Conservation (phyloP, 1,140 invertebrate genomes). For the Sinella curviseta region DNA sequence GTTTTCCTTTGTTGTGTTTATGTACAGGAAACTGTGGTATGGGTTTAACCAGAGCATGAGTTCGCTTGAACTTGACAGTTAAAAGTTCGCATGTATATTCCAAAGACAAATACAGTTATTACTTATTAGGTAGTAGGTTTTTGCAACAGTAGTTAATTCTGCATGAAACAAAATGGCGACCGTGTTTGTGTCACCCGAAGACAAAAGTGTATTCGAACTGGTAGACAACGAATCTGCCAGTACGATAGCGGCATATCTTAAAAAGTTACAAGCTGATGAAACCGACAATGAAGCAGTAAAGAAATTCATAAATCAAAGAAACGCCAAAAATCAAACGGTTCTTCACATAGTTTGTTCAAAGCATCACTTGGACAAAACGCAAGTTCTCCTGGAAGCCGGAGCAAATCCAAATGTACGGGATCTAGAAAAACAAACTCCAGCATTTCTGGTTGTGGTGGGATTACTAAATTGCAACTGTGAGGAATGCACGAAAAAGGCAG, state of each 20-base stretch:
- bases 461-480: conserved; percentile 37
- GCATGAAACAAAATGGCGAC: too few species aligned
- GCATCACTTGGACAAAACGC: conserved; percentile 13
- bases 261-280: background rate
- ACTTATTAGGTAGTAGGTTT: too few species aligned
- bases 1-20: too few species aligned
- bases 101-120: too few species aligned
- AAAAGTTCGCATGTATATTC: too few species aligned
- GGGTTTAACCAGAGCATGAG: too few species aligned
- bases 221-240: background rate
- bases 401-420: conserved; percentile 35
- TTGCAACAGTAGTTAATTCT: too few species aligned
- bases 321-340: conserved; percentile 27
- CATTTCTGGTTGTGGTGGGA: conserved; percentile 5
- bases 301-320: background rate
- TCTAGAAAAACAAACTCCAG: conserved; percentile 22
- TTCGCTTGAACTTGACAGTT: too few species aligned
- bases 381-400: conserved; percentile 34
- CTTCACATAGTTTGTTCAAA: conserved; percentile 30
- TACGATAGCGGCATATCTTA: background rate
- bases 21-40: too few species aligned
- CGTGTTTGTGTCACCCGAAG: too few species aligned
- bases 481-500: conserved; percentile 26
- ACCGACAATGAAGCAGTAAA: background rate
- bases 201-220: background rate